Base-by-base conservation (phyloP, 2,113 vertebrate genomes). In the Podocnemis expansa region DNA sequence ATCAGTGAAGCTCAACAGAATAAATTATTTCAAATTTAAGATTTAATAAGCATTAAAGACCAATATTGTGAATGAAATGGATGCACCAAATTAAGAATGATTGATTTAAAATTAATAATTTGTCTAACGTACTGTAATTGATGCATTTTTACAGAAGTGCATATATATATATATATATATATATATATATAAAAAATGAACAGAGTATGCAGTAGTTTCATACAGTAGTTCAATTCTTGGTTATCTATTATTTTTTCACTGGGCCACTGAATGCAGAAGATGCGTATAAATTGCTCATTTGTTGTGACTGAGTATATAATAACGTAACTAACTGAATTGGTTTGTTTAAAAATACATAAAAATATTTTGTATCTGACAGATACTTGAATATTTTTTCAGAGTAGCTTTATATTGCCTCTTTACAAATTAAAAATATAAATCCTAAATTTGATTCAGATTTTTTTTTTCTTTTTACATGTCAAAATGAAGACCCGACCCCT, bases 401-500 rank as follows among this genome's bases (percentile, higher is more conserved):
- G 79, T 82, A n/a, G 11, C 81, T 70, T 85, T 89, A 60, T 55
- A 70, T 5, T 78, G 45, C 45, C 73, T 73, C 81, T 78, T 67
- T 73, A 75, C 5, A 85, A 93, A 87, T 47, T 82, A 63, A 43
- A 43, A 60, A 75, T 52, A 82, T 85, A n/a, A 88, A 78, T 56
- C 56, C 73, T 58, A 29, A 78, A 2, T 13, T 70, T 70, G 84
- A 13, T 60, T 93, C 60, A 94, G 43, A 82, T 88, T 41, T 1
- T 2, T 24, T 55, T 1, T 2, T 10, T 41, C 17, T 82, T 47
- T 47, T 47, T 93, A 41, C 45, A n/a, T 47, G 67, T 60, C 21
- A 73, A 1, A 45, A 34, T 55, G 63, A 85, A 89, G 43, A 86
- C n/a, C 82, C 86, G 82, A 84, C 82, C 60, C 47, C 87, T 94